These are phyloP conservation scores for Papilio machaon DNA, from an alignment of 1,140 invertebrate genomes.

Conservation along the genomic window DNA sequence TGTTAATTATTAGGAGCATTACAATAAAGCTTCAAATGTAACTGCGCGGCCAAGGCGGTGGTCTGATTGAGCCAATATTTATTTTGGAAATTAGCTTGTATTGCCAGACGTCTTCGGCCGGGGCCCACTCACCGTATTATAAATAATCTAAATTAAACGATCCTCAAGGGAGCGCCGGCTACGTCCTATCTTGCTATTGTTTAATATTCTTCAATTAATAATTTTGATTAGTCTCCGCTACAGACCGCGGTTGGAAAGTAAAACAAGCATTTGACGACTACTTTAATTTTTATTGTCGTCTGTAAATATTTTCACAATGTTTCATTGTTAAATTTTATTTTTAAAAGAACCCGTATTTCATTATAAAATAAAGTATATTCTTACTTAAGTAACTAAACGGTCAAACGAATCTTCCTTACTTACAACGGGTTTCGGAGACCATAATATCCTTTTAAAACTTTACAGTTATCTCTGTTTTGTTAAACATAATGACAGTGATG, in stretches of 20 bases:
- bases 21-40: conserved; percentile 53
- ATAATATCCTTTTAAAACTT: no score
- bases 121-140: conserved; percentile 62
- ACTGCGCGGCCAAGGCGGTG: conserved; percentile 50
- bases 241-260: conserved; percentile 31
- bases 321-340: background rate
- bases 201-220: conserved; percentile 77
- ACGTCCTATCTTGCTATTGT: conserved; percentile 65
- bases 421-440: no score
- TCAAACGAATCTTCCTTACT: no score
- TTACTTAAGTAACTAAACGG: no score
- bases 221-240: conserved; percentile 59
- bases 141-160: conserved; percentile 78
- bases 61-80: conserved; percentile 81
- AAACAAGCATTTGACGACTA: conserved; percentile 28
- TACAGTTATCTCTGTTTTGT: no score
- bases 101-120: conserved; percentile 61
- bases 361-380: no score
- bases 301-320: conserved; percentile 8
- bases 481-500: no score
- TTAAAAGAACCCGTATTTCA: background rate
- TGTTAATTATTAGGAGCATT: conserved; percentile 7
- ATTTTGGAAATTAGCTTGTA: conserved; percentile 81
- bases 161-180: conserved; percentile 57
- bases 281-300: conserved; percentile 21